These are phyloP conservation scores for Drosophila infuscata DNA, from an alignment of 2,888 invertebrate species.

Conservation along the genomic window DNA sequence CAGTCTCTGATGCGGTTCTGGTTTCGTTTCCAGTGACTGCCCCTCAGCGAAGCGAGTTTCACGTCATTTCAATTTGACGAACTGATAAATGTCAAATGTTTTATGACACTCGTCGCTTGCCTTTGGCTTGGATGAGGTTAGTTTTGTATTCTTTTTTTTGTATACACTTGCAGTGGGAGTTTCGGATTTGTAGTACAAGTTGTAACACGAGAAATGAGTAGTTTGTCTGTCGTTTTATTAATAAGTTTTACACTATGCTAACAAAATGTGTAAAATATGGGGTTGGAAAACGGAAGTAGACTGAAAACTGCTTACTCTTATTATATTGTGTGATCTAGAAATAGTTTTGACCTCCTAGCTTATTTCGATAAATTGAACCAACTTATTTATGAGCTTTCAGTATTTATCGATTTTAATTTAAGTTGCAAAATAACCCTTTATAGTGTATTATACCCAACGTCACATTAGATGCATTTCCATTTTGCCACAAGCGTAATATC, in stretches of 20 bases:
- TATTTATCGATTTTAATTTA: not conserved
- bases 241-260: not conserved
- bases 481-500: slow-evolving; percentile 18
- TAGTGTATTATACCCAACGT: not conserved
- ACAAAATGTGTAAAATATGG: not conserved
- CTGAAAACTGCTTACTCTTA: not conserved
- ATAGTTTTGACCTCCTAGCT: not conserved
- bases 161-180: slow-evolving; percentile 15
- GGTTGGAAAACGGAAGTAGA: not conserved
- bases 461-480: not conserved
- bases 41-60: slow-evolving; percentile 16
- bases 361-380: not conserved
- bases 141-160: not conserved
- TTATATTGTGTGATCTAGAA: not conserved
- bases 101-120: slow-evolving; percentile 46
- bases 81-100: slow-evolving; percentile 68
- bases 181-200: not conserved
- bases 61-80: slow-evolving; percentile 62
- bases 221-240: not conserved
- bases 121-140: slow-evolving; percentile 4
- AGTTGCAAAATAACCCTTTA: not conserved
- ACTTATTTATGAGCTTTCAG: not conserved
- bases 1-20: slow-evolving; percentile 14
- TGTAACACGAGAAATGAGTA: not conserved
- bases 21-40: slow-evolving; percentile 1